Percentiles rank a stretch among this genome's conserved stretches.
phyloP scores from a whole-genome alignment of 2,797 vertebrate species.

The Aeoliscus strigatus region DNA sequence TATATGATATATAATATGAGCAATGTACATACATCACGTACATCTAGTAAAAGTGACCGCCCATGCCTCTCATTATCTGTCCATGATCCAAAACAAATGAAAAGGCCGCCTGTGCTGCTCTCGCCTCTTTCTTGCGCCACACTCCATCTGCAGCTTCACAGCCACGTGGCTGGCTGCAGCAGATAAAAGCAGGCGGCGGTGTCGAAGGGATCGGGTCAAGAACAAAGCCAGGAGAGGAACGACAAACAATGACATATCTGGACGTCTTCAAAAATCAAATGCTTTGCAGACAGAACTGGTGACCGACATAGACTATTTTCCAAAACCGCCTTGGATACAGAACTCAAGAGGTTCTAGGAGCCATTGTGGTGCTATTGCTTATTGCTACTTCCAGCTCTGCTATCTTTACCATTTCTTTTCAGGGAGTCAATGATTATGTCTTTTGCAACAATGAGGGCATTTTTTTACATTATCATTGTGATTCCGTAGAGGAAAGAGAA shows the following conservation, averaged over 20 bases:
- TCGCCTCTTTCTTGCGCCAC: conserved; percentile 33
- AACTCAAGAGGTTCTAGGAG: too few relatives aligned
- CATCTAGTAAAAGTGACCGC: conserved; percentile 49
- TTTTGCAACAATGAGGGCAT: too few relatives aligned
- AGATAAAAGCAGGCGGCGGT: conserved; percentile 43
- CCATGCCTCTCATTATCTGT: conserved; percentile 59
- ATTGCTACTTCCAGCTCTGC: too few relatives aligned
- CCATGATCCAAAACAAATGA: conserved; percentile 54
- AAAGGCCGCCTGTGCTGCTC: conserved; percentile 42
- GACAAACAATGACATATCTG: conserved; percentile 40
- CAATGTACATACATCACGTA: too few relatives aligned
- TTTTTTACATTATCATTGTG: too few relatives aligned
- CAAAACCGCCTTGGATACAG: too few relatives aligned
- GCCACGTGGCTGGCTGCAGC: conserved; percentile 34
- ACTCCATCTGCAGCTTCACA: conserved; percentile 14
- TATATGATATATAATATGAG: too few relatives aligned
- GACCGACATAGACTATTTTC: conserved; percentile 20
- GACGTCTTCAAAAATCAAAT: conserved; percentile 24
- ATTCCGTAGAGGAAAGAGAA: too few relatives aligned
- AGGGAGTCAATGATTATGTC: too few relatives aligned
- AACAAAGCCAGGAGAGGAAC: conserved; percentile 36
- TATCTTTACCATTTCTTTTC: too few relatives aligned
- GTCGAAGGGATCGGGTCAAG: conserved; percentile 44
- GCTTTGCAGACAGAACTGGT: conserved; percentile 14
- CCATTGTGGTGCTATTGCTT: too few relatives aligned